Evolutionary conservation across 2,888 invertebrate genomes (phyloP).

Genomic region (Ashinkailepas kermadecensis): DNA sequence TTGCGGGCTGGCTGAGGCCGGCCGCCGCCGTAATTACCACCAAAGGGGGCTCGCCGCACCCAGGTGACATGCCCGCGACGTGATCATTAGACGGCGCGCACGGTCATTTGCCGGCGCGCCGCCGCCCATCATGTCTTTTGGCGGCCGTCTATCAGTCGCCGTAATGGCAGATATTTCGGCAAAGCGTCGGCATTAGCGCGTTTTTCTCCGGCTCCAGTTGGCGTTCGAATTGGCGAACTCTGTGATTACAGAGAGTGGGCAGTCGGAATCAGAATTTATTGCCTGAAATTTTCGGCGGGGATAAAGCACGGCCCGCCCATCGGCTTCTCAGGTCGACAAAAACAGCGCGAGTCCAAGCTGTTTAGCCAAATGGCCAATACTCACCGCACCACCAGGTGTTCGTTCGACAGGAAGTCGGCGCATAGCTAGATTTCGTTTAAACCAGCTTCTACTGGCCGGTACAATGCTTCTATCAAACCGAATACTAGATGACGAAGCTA

Average conservation of each 20-base stretch:
- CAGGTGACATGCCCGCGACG: conserved; percentile 4
- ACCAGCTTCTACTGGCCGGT: too few species aligned
- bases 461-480: too few species aligned
- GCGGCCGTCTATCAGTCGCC: not conserved
- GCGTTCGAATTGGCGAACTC: not conserved
- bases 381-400: too few species aligned
- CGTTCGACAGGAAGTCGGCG: too few species aligned
- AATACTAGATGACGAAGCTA: too few species aligned
- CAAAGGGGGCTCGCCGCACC: not conserved
- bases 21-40: not conserved
- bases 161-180: not conserved
- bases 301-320: not conserved
- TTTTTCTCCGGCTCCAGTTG: not conserved
- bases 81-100: not conserved
- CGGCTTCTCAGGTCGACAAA: not conserved
- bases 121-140: conserved; percentile 14
- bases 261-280: not conserved
- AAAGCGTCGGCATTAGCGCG: not conserved
- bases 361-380: not conserved
- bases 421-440: too few species aligned
- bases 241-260: conserved; percentile 1
- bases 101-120: not conserved
- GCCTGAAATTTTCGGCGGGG: not conserved
- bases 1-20: not conserved
- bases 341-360: not conserved